Base-by-base conservation (phyloP, 2,797 vertebrate species). In the Dryobates pubescens region DNA sequence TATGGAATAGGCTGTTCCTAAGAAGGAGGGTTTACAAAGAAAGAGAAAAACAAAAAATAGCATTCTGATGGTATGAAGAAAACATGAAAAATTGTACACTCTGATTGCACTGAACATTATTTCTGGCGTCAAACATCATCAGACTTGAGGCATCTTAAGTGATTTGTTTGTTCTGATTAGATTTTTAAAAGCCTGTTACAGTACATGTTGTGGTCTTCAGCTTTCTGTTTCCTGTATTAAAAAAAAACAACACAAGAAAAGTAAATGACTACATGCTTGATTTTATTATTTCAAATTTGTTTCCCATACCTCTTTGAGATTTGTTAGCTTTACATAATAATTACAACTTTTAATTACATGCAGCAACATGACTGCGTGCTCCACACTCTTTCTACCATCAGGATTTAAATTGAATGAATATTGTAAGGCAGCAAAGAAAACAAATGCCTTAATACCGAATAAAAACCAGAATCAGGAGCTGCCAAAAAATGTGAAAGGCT, bases 221-320 rank as follows among this genome's bases (percentile, higher is more conserved):
- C 99, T 99, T 98, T 99, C 99, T 85, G 98, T 98, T 98, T 99
- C 99, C 99, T 99, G 97, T 47, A 73, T 79, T 22, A 34, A 95
- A 92, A 90, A 95, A 78, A 94, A 22, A 58, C n/a, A n/a, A n/a
- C n/a, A 58, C 13, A 85, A 7, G 78, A 59, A 15, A 85, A 8
- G 80, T 26, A 27, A 82, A 82, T 90, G 53, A 75, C 4, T 68
- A 17, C 3, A 30, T 8, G 29, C 58, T 91, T 91, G 51, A n/a
- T 59, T 82, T 71, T 27, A 53, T 51, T 22, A 18, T 10, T 67
- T 36, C 51, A 69, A 74, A 45, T 64, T 85, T 88, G 3, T 32
- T 87, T 61, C 64, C 58, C 3, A 26, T 17, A 45, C 10, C 38
- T 67, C 41, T 54, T 77, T 43, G 29, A 94, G 6, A 86, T 59